phyloP scores from a whole-genome alignment of 2,113 vertebrate genomes.

The Ictalurus furcatus region DNA sequence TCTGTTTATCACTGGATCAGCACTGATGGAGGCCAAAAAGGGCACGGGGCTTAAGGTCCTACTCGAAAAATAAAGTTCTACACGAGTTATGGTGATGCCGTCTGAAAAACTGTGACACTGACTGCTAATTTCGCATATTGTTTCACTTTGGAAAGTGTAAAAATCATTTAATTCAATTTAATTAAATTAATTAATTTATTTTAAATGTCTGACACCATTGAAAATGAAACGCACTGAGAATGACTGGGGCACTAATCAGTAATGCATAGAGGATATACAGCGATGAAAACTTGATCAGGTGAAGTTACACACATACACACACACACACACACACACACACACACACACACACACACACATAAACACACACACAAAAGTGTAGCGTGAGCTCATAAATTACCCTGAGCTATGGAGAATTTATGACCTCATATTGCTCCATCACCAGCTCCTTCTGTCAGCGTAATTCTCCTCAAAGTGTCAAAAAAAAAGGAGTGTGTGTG shows the following conservation, averaged over 20 bases:
- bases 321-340: conserved; percentile 7
- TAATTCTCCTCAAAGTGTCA: conserved; percentile 74
- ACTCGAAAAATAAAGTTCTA: too few species aligned
- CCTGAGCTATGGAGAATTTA: conserved; percentile 73
- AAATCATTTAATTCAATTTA: background rate
- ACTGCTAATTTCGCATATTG: background rate
- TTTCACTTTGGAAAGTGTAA: background rate
- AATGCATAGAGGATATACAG: background rate
- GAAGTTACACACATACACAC: conserved; percentile 3
- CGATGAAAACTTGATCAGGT: background rate
- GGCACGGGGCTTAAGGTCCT: too few species aligned
- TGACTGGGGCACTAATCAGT: background rate
- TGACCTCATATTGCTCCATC: conserved; percentile 76
- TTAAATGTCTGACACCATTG: background rate
- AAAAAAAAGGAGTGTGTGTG: conserved; percentile 56
- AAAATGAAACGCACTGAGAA: background rate
- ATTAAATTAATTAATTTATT: background rate
- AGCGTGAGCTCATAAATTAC: conserved; percentile 69
- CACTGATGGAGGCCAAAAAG: too few species aligned
- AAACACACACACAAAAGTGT: background rate
- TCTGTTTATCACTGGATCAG: background rate
- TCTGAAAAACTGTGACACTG: background rate
- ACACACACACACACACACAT: conserved; percentile 17
- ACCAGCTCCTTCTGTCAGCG: conserved; percentile 72
- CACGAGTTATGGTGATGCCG: too few species aligned